These are phyloP conservation scores for Halictus quadricinctus DNA, from an alignment of 2,888 invertebrate genomes.

Conservation along the genomic window DNA sequence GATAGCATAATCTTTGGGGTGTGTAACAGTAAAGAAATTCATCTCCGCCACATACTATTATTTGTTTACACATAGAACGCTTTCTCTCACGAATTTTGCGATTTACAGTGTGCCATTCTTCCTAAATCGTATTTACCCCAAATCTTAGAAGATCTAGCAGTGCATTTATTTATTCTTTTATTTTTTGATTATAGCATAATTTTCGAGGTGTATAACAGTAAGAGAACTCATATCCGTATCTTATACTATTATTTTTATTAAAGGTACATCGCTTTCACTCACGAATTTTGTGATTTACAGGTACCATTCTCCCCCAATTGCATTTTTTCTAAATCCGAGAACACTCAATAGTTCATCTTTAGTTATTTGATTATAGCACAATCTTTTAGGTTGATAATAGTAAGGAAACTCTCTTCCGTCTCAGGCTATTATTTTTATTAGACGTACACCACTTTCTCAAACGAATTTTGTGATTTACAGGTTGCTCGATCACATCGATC, in stretches of 20 bases:
- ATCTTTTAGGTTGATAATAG: not conserved
- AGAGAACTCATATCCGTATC: too few species aligned
- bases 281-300: too few species aligned
- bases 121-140: too few species aligned
- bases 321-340: not conserved
- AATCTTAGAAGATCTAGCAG: too few species aligned
- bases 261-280: too few species aligned
- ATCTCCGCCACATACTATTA: not conserved
- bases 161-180: too few species aligned
- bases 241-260: too few species aligned
- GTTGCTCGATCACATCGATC: slow-evolving; percentile 24
- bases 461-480: slow-evolving; percentile 47
- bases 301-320: too few species aligned
- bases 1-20: not conserved
- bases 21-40: not conserved
- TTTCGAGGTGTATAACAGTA: too few species aligned
- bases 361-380: not conserved
- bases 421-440: slow-evolving; percentile 48
- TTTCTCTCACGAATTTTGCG: not conserved
- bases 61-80: too few species aligned
- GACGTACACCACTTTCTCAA: slow-evolving; percentile 52
- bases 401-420: not conserved
- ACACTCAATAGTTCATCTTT: not conserved
- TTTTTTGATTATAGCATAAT: not conserved
- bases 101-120: too few species aligned